Base-by-base conservation (phyloP, 1,140 invertebrate species). In the Rhopalosiphum padi region DNA sequence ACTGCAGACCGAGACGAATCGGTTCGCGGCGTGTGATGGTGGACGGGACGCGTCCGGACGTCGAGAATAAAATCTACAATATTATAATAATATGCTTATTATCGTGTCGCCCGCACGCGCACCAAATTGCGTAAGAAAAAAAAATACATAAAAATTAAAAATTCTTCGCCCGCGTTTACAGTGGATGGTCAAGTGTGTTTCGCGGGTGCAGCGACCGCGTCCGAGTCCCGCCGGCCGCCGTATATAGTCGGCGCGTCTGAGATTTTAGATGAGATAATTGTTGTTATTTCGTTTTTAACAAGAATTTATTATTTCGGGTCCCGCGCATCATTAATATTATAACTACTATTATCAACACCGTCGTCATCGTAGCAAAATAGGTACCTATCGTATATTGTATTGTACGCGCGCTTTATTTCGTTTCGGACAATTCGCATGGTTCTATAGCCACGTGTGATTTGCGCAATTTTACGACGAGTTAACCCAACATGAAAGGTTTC, bases 131-230 rank as follows among this genome's bases (percentile, higher is more conserved):
- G 51, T 18, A 89, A 53, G 18, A 35, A 41, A 89, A 22, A 22
- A 37, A n/a, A 77, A 18, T 41, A 41, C 22, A 41, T 85, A 43
- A 85, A 85, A 85, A 85, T 41, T 41, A 46, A 35, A 53, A 89
- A 53, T 25, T 23, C 88, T 37, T 21, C 23, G 35, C 35, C 23
- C 23, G 46, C 35, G 88, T 89, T 89, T 25, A 55, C 88, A 89
- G 51, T 89, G 88, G 25, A 37, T 37, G 51, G 88, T 37, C 88
- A 89, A 23, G 88, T 89, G 51, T 89, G 88, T 55, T 55, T 89
- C 87, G 21, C 22, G 46, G 18, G 46, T n/a, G n/a, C 87, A 53
- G 46, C 51, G 87, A 89, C 87, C 87, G 48, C 88, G 51, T 18
- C 88, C 35, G 23, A 37, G 1, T n/a, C 3, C 35, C 51, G 51